phyloP scores from a whole-genome alignment of 1,140 invertebrate species.

The Paraescarpia echinospica region DNA sequence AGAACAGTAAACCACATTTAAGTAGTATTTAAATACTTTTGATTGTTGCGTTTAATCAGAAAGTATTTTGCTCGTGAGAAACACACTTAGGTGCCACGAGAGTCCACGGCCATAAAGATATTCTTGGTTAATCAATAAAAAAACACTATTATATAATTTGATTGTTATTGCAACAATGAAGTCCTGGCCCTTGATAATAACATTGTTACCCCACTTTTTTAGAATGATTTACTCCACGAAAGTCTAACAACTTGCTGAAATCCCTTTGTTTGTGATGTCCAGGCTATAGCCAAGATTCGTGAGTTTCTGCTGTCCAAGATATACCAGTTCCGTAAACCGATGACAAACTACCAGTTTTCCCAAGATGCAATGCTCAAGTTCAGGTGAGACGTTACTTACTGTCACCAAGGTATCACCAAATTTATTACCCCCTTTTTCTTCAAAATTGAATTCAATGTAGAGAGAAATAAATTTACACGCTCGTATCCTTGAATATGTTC shows the following conservation, averaged over 20 bases:
- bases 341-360: slow-evolving; percentile 98
- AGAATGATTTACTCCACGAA: background rate
- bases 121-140: too few species aligned
- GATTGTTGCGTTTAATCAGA: background rate
- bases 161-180: too few species aligned
- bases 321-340: slow-evolving; percentile 95
- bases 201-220: too few species aligned
- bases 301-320: slow-evolving; percentile 93
- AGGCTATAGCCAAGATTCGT: slow-evolving; percentile 90
- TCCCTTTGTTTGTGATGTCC: background rate
- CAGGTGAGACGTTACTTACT: slow-evolving; percentile 63
- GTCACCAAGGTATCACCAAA: background rate
- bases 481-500: background rate
- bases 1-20: too few species aligned
- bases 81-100: too few species aligned
- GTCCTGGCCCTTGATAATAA: too few species aligned
- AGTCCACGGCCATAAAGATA: too few species aligned
- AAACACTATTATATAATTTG: too few species aligned
- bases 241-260: background rate
- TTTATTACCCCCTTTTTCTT: background rate
- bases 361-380: slow-evolving; percentile 97
- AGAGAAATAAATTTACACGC: background rate
- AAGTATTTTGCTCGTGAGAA: background rate
- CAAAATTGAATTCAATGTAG: background rate
- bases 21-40: too few species aligned